Base-by-base conservation (phyloP, 2,888 invertebrate species). In the Heliconius aoede region DNA sequence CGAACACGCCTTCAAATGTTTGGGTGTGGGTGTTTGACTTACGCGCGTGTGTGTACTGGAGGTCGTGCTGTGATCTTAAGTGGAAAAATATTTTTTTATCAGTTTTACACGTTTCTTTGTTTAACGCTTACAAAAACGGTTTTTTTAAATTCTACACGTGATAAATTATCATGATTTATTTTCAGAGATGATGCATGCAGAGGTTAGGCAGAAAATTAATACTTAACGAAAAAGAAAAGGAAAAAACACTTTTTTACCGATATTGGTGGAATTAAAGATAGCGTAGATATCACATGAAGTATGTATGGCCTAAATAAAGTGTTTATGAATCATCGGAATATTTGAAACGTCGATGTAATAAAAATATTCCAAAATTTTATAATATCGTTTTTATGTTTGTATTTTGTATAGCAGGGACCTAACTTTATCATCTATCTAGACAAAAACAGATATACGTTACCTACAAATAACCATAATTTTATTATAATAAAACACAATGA, bases 1-100 rank as follows among this genome's bases (percentile, higher is more conserved):
- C 78, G 89, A 89, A 91, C 92, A 92, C 91, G 86, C 93, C 92
- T 91, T 86, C 89, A 82, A 82, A 78, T 36, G 69, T 80, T 83
- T 83, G 84, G 87, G 88, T 85, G 89, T 84, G 83, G 78, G 78
- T 78, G 83, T 13, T 21, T 83, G 81, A 83, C 83, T 86, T 86
- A 86, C 81, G 83, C 85, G 89, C 91, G 36, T 0, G 36, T 11
- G 87, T 91, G 77, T 80, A 82, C 85, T 88, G 89, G 91, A 93
- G 93, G 92, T 89, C 92, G 86, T 85, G 83, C 85, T 89, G 89
- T 88, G 89, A 89, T 88, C 89, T 84, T 82, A 82, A 83, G 58
- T 58, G 83, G 82, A 82, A 84, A 83, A 85, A 84, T 79, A 78
- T 82, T 86, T 87, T 87, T 86, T 84, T 83, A 82, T 80, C 71